Evolutionary conservation across 37 sponge, comb jelly and placozoan species (phyloP).

Genomic region (Tethya wilhelma): DNA sequence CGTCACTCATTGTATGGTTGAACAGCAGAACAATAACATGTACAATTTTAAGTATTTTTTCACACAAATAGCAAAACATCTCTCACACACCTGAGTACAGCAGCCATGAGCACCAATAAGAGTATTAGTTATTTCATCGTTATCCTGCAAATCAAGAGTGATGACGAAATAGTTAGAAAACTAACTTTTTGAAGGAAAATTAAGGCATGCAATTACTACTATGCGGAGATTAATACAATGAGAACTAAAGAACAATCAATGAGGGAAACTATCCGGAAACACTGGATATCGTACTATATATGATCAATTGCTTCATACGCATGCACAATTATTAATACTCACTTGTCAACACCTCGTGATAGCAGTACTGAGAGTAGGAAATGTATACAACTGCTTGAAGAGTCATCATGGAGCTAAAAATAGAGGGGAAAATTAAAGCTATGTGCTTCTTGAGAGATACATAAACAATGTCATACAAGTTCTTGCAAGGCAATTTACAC

Average conservation of each 20-base stretch:
- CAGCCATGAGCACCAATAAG: conserved; percentile 88
- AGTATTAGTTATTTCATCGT: conserved; percentile 65
- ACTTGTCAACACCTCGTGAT: conserved; percentile 52
- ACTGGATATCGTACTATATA: too few relatives aligned
- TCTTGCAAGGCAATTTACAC: background rate
- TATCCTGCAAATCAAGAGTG: too few relatives aligned
- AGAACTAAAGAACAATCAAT: too few relatives aligned
- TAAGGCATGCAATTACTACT: too few relatives aligned
- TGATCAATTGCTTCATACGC: background rate
- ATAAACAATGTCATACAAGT: too few relatives aligned
- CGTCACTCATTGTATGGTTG: too few relatives aligned
- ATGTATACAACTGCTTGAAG: conserved; percentile 53
- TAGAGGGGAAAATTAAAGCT: background rate
- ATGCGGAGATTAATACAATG: too few relatives aligned
- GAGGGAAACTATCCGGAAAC: too few relatives aligned
- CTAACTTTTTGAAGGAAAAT: too few relatives aligned
- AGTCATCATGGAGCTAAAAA: conserved; percentile 36
- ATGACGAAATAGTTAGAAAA: too few relatives aligned
- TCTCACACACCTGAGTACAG: conserved; percentile 77
- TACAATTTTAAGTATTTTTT: too few relatives aligned
- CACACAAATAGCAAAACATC: background rate
- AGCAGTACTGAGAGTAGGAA: conserved; percentile 71
- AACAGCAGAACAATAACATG: too few relatives aligned
- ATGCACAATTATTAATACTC: background rate
- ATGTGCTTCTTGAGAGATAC: background rate